Conservation (phyloP, 1,140 invertebrate genomes). For the Condylostylus longicornis region DNA sequence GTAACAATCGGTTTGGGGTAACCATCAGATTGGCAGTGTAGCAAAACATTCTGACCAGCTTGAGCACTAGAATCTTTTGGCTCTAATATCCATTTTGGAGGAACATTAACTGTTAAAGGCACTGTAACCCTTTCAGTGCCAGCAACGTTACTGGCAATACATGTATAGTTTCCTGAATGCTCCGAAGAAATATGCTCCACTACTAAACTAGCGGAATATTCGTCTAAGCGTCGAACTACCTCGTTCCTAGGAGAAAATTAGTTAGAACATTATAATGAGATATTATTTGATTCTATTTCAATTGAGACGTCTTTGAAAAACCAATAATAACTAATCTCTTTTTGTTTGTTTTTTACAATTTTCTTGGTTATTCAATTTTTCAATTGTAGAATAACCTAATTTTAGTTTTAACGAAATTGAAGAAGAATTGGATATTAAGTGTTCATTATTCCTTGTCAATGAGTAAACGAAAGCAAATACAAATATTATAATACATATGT, state of each 20-base stretch:
- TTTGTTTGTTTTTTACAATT: too few relatives aligned
- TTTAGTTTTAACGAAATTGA: too few relatives aligned
- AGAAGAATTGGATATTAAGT: too few relatives aligned
- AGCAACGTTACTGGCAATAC: slow-evolving; percentile 69
- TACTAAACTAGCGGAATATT: slow-evolving; percentile 75
- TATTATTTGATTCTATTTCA: too few relatives aligned
- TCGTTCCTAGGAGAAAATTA: slow-evolving; percentile 25
- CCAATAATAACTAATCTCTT: too few relatives aligned
- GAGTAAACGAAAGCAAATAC: too few relatives aligned
- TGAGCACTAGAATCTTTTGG: slow-evolving; percentile 75
- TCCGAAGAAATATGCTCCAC: slow-evolving; percentile 71
- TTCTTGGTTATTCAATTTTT: too few relatives aligned
- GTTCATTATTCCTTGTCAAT: too few relatives aligned
- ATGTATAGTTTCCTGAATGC: slow-evolving; percentile 80
- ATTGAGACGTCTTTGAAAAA: too few relatives aligned
- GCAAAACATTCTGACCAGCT: slow-evolving; percentile 61
- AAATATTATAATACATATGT: too few relatives aligned
- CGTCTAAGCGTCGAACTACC: slow-evolving; percentile 53
- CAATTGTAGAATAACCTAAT: too few relatives aligned
- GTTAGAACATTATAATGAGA: too few relatives aligned
- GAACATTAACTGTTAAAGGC: slow-evolving; percentile 70
- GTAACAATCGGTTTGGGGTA: slow-evolving; percentile 74
- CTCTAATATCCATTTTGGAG: slow-evolving; percentile 80
- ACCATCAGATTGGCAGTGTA: slow-evolving; percentile 83
- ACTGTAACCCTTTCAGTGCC: slow-evolving; percentile 59